phyloP scores from a whole-genome alignment of 2,888 invertebrate genomes.

The Erebia ligea region DNA sequence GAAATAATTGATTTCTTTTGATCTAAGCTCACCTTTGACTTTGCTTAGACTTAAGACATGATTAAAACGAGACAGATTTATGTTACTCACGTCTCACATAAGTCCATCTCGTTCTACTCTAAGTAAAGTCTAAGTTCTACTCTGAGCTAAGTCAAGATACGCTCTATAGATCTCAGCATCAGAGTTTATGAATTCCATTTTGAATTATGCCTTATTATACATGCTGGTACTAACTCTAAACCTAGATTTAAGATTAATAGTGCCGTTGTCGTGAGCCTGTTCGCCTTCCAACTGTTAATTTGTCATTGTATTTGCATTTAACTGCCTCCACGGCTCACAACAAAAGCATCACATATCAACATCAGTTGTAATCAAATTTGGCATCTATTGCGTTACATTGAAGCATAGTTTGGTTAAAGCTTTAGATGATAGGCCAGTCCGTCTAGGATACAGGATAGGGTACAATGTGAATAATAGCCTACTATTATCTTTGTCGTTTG shows the following conservation, averaged over 20 bases:
- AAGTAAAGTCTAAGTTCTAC: too few relatives aligned
- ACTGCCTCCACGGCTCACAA: constrained; percentile 41
- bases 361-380: constrained; percentile 12
- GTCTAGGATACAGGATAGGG: background rate
- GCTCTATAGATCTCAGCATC: too few relatives aligned
- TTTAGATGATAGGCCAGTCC: background rate
- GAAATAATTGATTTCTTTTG: too few relatives aligned
- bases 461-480: constrained; percentile 59
- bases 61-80: too few relatives aligned
- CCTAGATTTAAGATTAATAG: constrained; percentile 38
- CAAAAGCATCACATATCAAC: constrained; percentile 22
- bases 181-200: background rate
- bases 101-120: too few relatives aligned
- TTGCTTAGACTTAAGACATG: too few relatives aligned
- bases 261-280: constrained; percentile 45
- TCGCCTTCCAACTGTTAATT: constrained; percentile 46
- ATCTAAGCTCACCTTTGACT: too few relatives aligned
- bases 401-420: constrained; percentile 36
- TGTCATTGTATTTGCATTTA: constrained; percentile 54
- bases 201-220: background rate
- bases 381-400: constrained; percentile 26
- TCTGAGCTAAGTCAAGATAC: too few relatives aligned
- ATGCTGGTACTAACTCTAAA: constrained; percentile 14
- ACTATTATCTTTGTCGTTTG: constrained; percentile 52
- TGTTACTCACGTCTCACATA: too few relatives aligned